Evolutionary conservation across 2,113 vertebrate genomes (phyloP).

Genomic region (Poeciliopsis retropinna): DNA sequence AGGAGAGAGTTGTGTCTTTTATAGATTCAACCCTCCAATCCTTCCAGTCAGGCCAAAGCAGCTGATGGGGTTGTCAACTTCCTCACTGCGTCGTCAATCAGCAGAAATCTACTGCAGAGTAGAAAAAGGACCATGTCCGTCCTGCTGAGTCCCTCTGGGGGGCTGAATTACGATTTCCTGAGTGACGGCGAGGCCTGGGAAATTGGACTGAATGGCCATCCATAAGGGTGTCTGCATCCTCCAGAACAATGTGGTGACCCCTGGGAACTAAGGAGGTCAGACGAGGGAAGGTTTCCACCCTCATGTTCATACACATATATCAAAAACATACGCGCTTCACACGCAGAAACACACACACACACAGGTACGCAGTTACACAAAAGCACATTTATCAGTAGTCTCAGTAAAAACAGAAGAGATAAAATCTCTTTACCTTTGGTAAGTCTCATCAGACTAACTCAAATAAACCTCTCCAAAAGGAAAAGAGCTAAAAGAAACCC

Average conservation of each 20-base stretch:
- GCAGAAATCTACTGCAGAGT: slow-evolving; percentile 45
- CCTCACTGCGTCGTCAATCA: slow-evolving; percentile 72
- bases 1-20: slow-evolving; percentile 45
- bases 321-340: slow-evolving; percentile 6
- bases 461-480: not conserved
- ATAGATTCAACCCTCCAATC: slow-evolving; percentile 56
- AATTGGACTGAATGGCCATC: slow-evolving; percentile 63
- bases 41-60: slow-evolving; percentile 38
- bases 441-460: not conserved
- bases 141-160: slow-evolving; percentile 49
- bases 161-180: slow-evolving; percentile 78
- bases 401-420: not conserved
- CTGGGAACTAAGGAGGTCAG: slow-evolving; percentile 64
- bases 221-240: slow-evolving; percentile 75
- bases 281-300: slow-evolving; percentile 69
- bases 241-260: slow-evolving; percentile 75
- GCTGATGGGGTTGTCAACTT: slow-evolving; percentile 51
- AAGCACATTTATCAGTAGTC: not conserved
- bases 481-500: not conserved
- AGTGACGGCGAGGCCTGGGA: slow-evolving; percentile 63
- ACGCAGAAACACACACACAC: not conserved
- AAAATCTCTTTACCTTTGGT: too few relatives aligned
- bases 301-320: slow-evolving; percentile 29
- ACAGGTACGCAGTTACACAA: not conserved
- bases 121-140: slow-evolving; percentile 35